Conservation (phyloP, 92 coral and sea anemone species). For the Heliopora coerulea region DNA sequence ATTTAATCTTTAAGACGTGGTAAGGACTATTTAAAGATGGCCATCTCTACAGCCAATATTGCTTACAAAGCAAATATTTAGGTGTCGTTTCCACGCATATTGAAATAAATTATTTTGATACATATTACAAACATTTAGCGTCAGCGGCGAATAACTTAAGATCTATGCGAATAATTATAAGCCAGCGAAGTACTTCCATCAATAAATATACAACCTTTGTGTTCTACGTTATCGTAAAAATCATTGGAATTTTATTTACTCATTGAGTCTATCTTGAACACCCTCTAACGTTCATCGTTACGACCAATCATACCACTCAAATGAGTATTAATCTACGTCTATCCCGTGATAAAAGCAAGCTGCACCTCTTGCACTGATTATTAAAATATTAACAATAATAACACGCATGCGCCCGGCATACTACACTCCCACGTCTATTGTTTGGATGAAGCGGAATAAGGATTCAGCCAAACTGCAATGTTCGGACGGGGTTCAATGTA, state of each 20-base stretch:
- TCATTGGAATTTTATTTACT: neutral
- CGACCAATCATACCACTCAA: no score
- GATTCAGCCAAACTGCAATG: neutral
- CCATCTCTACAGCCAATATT: no score
- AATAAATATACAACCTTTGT: neutral
- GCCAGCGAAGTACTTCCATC: neutral
- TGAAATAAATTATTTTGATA: neutral
- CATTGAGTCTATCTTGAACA: neutral
- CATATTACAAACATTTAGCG: neutral
- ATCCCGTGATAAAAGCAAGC: no score
- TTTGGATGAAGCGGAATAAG: neutral
- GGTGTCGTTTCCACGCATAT: neutral
- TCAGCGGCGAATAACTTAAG: neutral
- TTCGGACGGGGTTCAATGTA: no score
- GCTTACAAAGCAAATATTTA: no score
- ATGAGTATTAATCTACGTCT: no score
- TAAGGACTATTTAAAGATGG: neutral
- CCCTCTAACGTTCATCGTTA: neutral
- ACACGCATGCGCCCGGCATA: slow-evolving; percentile 2
- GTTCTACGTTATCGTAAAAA: neutral
- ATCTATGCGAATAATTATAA: neutral
- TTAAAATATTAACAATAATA: neutral
- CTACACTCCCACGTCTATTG: neutral
- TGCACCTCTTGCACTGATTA: no score
- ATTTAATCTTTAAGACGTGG: no score